These are phyloP conservation scores for Heliconius melpomene DNA, from an alignment of 1,140 invertebrate genomes.

Conservation along the genomic window DNA sequence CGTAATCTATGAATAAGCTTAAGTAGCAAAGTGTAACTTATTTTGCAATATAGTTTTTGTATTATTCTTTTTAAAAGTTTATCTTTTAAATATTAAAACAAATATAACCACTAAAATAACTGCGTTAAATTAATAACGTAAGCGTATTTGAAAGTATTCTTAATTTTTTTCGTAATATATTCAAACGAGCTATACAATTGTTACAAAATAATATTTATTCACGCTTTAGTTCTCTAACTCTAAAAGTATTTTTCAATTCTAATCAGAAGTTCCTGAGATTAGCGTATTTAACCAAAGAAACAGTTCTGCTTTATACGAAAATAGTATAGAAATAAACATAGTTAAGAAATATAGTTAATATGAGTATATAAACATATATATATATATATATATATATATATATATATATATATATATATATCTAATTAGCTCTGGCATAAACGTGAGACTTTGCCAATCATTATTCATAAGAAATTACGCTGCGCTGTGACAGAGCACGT, in stretches of 20 bases:
- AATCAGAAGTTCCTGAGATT: too few species aligned
- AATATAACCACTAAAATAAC: not conserved
- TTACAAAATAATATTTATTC: not conserved
- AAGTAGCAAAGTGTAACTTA: too few species aligned
- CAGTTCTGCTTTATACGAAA: too few species aligned
- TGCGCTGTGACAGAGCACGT: conserved; percentile 4
- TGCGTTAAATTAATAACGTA: not conserved
- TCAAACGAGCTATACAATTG: too few species aligned
- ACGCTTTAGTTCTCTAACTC: too few species aligned
- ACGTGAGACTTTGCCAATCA: conserved; percentile 3
- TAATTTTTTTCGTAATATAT: not conserved
- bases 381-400: not conserved
- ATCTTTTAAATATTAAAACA: not conserved
- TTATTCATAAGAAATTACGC: conserved; percentile 11
- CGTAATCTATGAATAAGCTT: too few species aligned
- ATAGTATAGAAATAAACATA: too few species aligned
- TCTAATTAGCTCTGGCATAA: not conserved
- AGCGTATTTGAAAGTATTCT: not conserved
- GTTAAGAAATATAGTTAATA: not conserved
- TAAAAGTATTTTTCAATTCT: too few species aligned
- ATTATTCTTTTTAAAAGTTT: too few species aligned
- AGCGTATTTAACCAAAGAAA: too few species aligned
- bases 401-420: not conserved
- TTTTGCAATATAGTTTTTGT: too few species aligned
- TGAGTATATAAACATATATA: not conserved